Evolutionary conservation across 2,797 vertebrate species (phyloP), one percentile per base, ranked within the genome.

Genomic region (Arctocebus calabarensis): DNA sequence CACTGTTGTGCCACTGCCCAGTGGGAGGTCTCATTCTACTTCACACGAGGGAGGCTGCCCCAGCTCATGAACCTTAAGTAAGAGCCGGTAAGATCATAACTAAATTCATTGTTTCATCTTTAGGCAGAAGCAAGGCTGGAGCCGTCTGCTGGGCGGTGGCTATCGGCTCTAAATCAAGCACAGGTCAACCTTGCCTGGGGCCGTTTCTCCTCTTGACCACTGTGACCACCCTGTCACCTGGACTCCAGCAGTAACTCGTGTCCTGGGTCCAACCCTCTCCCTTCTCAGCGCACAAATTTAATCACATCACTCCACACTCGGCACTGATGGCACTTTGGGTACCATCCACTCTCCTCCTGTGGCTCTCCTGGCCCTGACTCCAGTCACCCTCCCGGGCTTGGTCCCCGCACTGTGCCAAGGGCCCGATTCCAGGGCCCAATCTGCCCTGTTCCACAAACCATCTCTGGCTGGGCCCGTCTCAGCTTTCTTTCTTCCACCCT

Each of bases 261-360:
- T 75, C 43, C 62, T 74, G 68, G 8, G 66, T 84, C 71, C 70
- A n/a, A 10, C 17, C 19, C 16, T 16, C 20, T 78, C 34, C 57
- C 37, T 4, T 3, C 23, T 22, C 1, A 22, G 59, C 74, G 45
- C 0, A 4, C 40, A 4, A 0, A 29, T 34, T 0, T 7, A 71
- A 34, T 52, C 13, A 0, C 13, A 25, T 27, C 59, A 57, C 75
- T n/a, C 83, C 23, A 16, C 8, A 7, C 40, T 59, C 4, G 1
- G 59, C 59, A 75, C 78, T 5, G 19, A 37, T 3, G 70, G 77
- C 75, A 45, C 37, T 29, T 11, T 27, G 29, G n/a, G 43, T 4
- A 6, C 4, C 1, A 13, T 1, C 17, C 23, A 5, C 27, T 9
- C 7, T 40, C 29, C 32, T 37, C 55, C 3, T 0, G 14, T 40